Evolutionary conservation across 2,888 invertebrate genomes (phyloP).

Genomic region (Pasiphila rectangulata): DNA sequence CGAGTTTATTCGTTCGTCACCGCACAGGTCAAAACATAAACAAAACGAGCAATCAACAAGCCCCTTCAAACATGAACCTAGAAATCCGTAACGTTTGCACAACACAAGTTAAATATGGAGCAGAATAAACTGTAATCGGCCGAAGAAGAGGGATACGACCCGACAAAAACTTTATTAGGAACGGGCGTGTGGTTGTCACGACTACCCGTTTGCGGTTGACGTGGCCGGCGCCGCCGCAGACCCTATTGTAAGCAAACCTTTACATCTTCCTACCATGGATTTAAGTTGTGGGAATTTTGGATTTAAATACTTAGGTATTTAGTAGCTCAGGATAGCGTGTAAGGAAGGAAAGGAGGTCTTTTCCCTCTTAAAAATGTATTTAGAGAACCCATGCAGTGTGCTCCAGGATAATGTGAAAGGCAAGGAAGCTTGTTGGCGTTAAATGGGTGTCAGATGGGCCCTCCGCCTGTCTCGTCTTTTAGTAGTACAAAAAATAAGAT

Average conservation of each 20-base stretch:
- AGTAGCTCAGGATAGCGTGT: too few relatives aligned
- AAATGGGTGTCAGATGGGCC: too few relatives aligned
- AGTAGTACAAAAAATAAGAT: too few relatives aligned
- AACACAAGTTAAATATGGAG: constrained; percentile 29
- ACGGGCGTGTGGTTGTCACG: constrained; percentile 49
- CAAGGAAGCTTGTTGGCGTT: too few relatives aligned
- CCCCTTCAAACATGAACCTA: not conserved
- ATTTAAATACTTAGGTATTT: too few relatives aligned
- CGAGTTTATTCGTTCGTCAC: not conserved
- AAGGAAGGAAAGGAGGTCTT: too few relatives aligned
- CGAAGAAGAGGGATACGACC: constrained; percentile 39
- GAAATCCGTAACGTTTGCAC: constrained; percentile 8
- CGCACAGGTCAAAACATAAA: constrained; percentile 1
- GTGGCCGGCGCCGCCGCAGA: constrained; percentile 20
- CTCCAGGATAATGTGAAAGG: too few relatives aligned
- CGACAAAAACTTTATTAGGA: constrained; percentile 53
- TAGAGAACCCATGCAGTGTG: too few relatives aligned
- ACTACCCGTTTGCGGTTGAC: constrained; percentile 38
- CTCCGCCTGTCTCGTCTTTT: too few relatives aligned
- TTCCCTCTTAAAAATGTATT: too few relatives aligned
- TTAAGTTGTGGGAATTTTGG: constrained; percentile 4
- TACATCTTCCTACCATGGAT: constrained; percentile 29
- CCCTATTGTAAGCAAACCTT: constrained; percentile 36
- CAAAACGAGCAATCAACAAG: not conserved
- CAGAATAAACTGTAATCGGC: constrained; percentile 36